Base-by-base conservation (phyloP, 2,797 vertebrate species). In the Lagodon rhomboides region DNA sequence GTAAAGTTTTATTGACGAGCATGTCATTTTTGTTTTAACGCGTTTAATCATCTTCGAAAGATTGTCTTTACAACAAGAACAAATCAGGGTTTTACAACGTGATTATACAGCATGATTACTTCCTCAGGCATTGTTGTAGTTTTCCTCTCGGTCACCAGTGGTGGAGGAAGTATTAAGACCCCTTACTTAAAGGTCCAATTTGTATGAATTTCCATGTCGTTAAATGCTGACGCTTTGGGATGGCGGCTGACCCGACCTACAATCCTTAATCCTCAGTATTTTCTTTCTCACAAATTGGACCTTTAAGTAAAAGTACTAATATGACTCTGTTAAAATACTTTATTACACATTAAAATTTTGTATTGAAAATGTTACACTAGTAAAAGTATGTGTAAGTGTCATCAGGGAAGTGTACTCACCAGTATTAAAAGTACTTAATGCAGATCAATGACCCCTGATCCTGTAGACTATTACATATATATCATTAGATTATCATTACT, bases 91-190 rank as follows among this genome's bases (percentile, higher is more conserved):
- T 82, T 70, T 22, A 55, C 11, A 46, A 30, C 47, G 43, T 59
- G 11, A 75, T 34, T 34, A 38, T 49, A 63, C 23, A 47, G 17
- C 4, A n/a, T 30, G 59, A 79, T 46, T 58, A 25, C 74, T 81
- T 75, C 65, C 38, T 54, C 3, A 11, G 30, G n/a, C 12, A 64
- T 79, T 80, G 74, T 80, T 79, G 22, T 25, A 34, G 22, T 75
- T 75, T 80, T 68, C 12, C 51, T 43, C n/a, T 68, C 54, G 16
- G 61, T 53, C 50, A 23, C 11, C 4, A 11, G 27, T 12, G 55
- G 30, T 71, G 47, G 54, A 54, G 46, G 25, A 69, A 65, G 12
- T 46, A 34, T 54, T 54, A 20, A 44, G 68, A 60, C 22, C 18
- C 11, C 27, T 1, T 56, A 11, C 12, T 22, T 17, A 27, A 43